Percentiles rank a stretch among this genome's conserved stretches.
phyloP scores from a whole-genome alignment of 2,888 invertebrate species.

The Brenthis hecate region DNA sequence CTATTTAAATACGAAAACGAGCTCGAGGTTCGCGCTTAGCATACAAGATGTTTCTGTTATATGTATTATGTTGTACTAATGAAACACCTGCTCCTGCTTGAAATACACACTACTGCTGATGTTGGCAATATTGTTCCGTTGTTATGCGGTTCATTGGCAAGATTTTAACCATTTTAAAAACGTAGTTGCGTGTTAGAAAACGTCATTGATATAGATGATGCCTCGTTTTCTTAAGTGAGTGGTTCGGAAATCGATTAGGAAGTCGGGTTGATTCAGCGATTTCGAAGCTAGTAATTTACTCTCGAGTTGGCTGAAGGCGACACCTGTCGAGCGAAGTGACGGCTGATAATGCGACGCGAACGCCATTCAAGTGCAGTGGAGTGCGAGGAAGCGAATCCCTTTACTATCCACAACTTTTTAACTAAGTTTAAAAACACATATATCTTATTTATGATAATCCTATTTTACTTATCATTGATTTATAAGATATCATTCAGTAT shows the following conservation, averaged over 20 bases:
- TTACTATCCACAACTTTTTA: conserved; percentile 47
- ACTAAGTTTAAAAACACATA: conserved; percentile 33
- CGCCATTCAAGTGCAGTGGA: conserved; percentile 72
- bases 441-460: background rate
- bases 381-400: conserved; percentile 59
- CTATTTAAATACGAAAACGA: conserved; percentile 82
- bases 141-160: too few species aligned
- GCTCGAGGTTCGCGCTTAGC: conserved; percentile 71
- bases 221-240: conserved; percentile 58
- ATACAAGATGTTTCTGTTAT: conserved; percentile 75
- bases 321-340: conserved; percentile 80
- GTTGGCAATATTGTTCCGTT: background rate
- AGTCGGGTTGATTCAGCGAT: conserved; percentile 77
- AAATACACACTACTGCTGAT: background rate
- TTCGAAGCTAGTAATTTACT: conserved; percentile 80
- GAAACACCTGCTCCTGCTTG: background rate
- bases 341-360: conserved; percentile 78
- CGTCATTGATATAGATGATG: conserved; percentile 58
- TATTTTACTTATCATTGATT: too few species aligned
- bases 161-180: conserved; percentile 1
- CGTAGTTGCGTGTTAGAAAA: conserved; percentile 40
- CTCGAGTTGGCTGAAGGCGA: conserved; percentile 81
- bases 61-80: conserved; percentile 38
- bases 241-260: conserved; percentile 76
- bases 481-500: too few species aligned